Evolutionary conservation across 1,140 invertebrate species (phyloP), one percentile per base, ranked within the genome.

Genomic region (Hydropsyche tenuis): DNA sequence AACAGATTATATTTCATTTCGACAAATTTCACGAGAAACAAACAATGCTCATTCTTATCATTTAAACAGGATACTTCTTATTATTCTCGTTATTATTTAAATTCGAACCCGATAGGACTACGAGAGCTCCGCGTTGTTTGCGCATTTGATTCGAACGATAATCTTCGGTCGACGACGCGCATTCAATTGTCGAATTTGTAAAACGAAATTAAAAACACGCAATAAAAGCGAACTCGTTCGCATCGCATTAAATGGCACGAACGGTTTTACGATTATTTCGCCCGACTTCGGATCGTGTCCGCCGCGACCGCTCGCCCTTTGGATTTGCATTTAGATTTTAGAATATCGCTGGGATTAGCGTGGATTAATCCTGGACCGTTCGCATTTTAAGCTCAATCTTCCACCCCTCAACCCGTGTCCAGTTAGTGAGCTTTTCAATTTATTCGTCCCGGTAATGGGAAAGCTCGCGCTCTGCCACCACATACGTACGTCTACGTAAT

Each of bases 301-400:
- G 37, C 60, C 20, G 53, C 42, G 48, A 16, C 43, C 45, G 16
- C 37, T 25, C 14, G 51, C 73, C 64, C 75, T 64, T 63, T 22
- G 73, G 76, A 77, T 77, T 77, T 77, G 76, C 76, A 77, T 77
- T 77, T 77, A 75, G 71, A 77, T 77, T 75, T 77, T 77, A 77
- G 76, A 77, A 77, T 77, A 77, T 77, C 71, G 76, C 71, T 56
- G 20, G 73, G 76, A 77, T 77, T 75, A 77, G 60, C 60, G 66
- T n/a, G 48, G 66, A 77, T 77, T 75, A 77, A 77, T 75, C 73
- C 73, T 27, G 42, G 73, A 25, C 70, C 69, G 73, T 74, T 74
- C 53, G 73, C 73, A 74, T 72, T 77, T 77, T 74, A 77, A 77
- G 65, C 70, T 70, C 51, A 23, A 70, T 60, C 70, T 66, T 72